Evolutionary conservation across 2,888 invertebrate genomes (phyloP).

Genomic region (Pilophorus perplexus): DNA sequence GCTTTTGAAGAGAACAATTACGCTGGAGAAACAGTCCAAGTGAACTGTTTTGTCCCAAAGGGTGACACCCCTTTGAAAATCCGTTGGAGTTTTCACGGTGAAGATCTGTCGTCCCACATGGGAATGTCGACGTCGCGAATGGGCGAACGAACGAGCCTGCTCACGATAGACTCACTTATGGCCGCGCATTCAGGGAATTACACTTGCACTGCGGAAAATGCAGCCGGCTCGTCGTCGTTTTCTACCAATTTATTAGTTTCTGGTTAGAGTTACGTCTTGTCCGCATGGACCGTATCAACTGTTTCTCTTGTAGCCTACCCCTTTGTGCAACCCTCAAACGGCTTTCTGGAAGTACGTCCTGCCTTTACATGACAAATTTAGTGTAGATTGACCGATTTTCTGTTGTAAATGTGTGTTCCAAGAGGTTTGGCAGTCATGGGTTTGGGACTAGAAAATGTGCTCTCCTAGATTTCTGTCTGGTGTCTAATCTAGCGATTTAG

Average conservation of each 20-base stretch:
- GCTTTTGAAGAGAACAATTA: conserved; percentile 71
- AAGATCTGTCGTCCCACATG: conserved; percentile 49
- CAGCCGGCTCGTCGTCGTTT: conserved; percentile 67
- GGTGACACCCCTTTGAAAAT: conserved; percentile 61
- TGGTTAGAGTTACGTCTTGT: conserved; percentile 39
- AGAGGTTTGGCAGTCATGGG: too few relatives aligned
- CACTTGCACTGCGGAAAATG: conserved; percentile 71
- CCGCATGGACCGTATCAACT: not conserved
- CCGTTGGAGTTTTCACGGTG: conserved; percentile 58
- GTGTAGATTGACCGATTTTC: too few relatives aligned
- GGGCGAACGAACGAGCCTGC: conserved; percentile 50
- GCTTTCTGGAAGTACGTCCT: too few relatives aligned
- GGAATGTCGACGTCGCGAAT: conserved; percentile 46
- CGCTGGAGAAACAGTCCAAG: conserved; percentile 76
- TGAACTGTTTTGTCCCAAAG: conserved; percentile 63
- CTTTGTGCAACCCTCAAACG: too few relatives aligned
- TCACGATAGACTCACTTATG: conserved; percentile 67
- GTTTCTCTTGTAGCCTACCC: not conserved
- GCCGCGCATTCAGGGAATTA: conserved; percentile 73
- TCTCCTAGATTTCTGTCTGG: too few relatives aligned
- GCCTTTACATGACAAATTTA: too few relatives aligned
- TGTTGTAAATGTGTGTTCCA: too few relatives aligned
- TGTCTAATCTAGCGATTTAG: too few relatives aligned
- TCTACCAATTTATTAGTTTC: conserved; percentile 67
- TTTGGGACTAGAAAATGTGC: too few relatives aligned